Evolutionary conservation across 1,140 invertebrate genomes (phyloP), one percentile per base, ranked within the genome.

Genomic region (Asobara japonica): DNA sequence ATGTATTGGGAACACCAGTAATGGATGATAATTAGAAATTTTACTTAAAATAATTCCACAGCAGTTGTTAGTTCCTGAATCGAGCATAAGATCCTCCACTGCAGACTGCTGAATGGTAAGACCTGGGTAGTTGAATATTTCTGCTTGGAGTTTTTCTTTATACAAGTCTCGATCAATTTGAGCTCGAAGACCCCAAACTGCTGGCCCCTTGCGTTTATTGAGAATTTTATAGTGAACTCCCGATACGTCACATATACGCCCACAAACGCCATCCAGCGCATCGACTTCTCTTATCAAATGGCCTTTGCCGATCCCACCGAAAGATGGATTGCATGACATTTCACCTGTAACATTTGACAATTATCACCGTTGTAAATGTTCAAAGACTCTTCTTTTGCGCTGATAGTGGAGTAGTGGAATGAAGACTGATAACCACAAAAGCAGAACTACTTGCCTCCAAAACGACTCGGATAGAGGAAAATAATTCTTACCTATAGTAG

Each of bases 281-380:
- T 98, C 97, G 22, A 98, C 87, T 90, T 98, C 97, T 83, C 91
- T 90, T 90, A 98, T 94, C 41, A 98, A 87, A 88, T 98, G 95
- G 0, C 96, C 97, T 89, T 98, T 98, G 1, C 97, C 97, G 77
- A 98, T 97, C 20, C 97, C 97, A 65, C 97, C 97, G 88, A 98
- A 98, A 11, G 95, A 95, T 48, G 96, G 96, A 88, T 98, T 98
- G 79, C 97, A 98, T 0, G 96, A 97, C 97, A 98, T 98, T 87
- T 96, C 97, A 51, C 95, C 95, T 95, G 64, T 70, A 80, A 78
- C 74, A 68, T 71, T n/a, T 31, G 10, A 62, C 60, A n/a, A n/a
- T n/a, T n/a, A n/a, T n/a, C n/a, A n/a, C n/a, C n/a, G n/a, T n/a
- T n/a, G n/a, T n/a, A n/a, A n/a, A n/a, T n/a, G n/a, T n/a, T n/a